A percentile compares a stretch with the other conserved stretches of the same genome.
Conservation (phyloP, 1,140 invertebrate species). For the Diabrotica virgifera region DNA sequence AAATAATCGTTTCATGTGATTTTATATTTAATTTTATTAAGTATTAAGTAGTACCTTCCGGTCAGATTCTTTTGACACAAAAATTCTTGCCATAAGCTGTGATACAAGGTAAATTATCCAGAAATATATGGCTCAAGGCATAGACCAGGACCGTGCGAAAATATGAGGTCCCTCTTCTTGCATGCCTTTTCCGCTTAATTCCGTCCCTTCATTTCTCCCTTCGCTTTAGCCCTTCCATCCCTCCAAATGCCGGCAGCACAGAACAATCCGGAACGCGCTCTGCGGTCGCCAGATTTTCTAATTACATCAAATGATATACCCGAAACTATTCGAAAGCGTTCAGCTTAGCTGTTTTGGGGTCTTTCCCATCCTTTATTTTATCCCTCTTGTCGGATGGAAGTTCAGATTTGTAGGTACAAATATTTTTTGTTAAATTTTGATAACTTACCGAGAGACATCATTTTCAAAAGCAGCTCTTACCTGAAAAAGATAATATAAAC, state of each 20-base stretch:
- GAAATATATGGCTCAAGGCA: neutral
- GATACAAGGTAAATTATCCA: neutral
- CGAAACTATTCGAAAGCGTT: slow-evolving; percentile 30
- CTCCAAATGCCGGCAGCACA: slow-evolving; percentile 21
- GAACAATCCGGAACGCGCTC: slow-evolving; percentile 25
- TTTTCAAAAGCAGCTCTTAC: neutral
- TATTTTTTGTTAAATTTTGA: neutral
- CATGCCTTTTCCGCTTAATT: neutral
- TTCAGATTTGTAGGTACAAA: neutral
- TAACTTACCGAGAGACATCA: neutral
- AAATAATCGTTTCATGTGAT: too few species aligned
- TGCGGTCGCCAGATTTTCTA: slow-evolving; percentile 36
- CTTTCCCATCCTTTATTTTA: neutral
- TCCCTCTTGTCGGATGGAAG: neutral
- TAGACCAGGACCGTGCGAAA: neutral
- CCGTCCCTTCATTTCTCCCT: neutral
- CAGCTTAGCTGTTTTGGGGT: neutral
- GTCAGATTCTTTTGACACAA: too few species aligned
- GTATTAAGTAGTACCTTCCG: too few species aligned
- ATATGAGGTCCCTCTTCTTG: neutral
- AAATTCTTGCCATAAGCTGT: neutral
- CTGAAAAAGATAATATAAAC: neutral
- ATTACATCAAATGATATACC: slow-evolving; percentile 35
- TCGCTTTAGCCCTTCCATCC: neutral
- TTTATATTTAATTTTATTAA: too few species aligned